These are phyloP conservation scores for Romanomermis culicivorax DNA, from an alignment of 2,888 invertebrate genomes.

Conservation along the genomic window DNA sequence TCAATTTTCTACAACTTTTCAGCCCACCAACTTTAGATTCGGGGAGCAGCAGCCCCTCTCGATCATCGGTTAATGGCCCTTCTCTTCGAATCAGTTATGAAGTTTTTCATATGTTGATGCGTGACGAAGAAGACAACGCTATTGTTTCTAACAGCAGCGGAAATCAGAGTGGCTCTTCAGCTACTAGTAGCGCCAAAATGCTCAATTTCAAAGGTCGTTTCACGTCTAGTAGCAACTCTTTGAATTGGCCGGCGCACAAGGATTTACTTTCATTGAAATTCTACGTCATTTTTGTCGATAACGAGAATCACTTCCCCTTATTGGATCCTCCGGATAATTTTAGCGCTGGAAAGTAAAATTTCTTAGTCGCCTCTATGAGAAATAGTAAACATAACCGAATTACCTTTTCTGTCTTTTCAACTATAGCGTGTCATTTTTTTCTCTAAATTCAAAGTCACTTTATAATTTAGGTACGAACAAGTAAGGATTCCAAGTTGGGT, in stretches of 20 bases:
- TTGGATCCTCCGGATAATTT: background rate
- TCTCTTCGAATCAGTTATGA: background rate
- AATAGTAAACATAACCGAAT: no score
- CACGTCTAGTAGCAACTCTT: background rate
- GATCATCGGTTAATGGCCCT: background rate
- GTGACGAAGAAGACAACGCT: background rate
- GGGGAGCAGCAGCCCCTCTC: no score
- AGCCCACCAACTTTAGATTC: no score
- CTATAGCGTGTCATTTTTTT: no score
- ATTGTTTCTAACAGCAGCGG: background rate
- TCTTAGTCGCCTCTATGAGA: background rate
- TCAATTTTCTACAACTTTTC: no score
- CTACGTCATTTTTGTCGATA: conserved; percentile 15
- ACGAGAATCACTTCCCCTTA: background rate
- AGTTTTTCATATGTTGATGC: background rate
- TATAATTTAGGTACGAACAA: background rate
- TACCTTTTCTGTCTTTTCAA: no score
- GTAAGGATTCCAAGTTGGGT: conserved; percentile 1
- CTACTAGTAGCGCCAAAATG: background rate
- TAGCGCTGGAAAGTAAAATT: background rate
- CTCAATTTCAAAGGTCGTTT: background rate
- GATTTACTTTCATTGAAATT: conserved; percentile 14
- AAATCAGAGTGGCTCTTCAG: background rate
- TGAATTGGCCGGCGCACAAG: background rate
- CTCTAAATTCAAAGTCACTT: background rate